These are phyloP conservation scores for Onychomys arenicola DNA, from an alignment of 2,797 vertebrate genomes.

Conservation along the genomic window DNA sequence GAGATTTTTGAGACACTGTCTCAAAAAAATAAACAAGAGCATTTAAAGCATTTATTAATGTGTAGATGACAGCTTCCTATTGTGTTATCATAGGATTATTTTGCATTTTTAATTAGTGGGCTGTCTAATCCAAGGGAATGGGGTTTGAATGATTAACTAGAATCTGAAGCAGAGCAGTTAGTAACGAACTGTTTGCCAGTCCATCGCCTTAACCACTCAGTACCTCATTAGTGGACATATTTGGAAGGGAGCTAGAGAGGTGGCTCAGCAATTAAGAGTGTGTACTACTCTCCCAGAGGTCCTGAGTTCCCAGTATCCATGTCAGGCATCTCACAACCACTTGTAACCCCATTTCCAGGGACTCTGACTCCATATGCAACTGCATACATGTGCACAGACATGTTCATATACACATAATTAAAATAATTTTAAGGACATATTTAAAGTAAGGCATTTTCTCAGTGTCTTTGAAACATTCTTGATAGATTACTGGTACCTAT, in stretches of 20 bases:
- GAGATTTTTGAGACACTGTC: neutral
- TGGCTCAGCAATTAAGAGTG: neutral
- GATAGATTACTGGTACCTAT: neutral
- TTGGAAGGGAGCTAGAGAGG: neutral
- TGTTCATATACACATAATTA: neutral
- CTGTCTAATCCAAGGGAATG: slow-evolving; percentile 48
- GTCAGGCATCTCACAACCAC: neutral
- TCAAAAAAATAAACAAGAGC: neutral
- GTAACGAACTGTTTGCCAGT: neutral
- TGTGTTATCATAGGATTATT: slow-evolving; percentile 24
- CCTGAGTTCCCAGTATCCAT: neutral
- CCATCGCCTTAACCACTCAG: neutral
- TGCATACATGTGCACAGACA: neutral
- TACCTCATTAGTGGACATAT: neutral
- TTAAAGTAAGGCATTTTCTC: neutral
- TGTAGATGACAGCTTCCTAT: neutral
- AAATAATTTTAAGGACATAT: neutral
- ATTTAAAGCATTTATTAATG: neutral
- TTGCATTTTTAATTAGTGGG: slow-evolving; percentile 59
- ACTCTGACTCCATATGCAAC: neutral
- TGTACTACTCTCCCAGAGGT: neutral
- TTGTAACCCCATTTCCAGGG: neutral
- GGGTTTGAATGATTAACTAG: slow-evolving; percentile 46
- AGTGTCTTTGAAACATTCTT: slow-evolving; percentile 44
- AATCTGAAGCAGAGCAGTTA: neutral